Conservation (phyloP, 2,113 vertebrate genomes). For the Tupaia chinensis region DNA sequence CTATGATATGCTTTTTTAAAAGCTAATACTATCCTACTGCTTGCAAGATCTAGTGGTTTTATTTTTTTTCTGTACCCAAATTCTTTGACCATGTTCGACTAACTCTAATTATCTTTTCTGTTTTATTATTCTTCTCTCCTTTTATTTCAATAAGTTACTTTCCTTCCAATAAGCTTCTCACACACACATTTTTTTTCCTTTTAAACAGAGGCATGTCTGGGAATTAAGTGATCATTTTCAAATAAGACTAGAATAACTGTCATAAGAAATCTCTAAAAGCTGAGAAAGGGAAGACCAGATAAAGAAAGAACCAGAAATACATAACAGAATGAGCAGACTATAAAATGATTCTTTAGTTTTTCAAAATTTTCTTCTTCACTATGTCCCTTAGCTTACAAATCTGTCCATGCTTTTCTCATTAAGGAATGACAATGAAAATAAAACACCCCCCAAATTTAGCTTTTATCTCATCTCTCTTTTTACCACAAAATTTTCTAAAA, state of each 20-base stretch:
- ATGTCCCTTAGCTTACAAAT: not conserved
- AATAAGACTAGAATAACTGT: not conserved
- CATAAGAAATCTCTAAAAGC: conserved; percentile 17
- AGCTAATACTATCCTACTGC: not conserved
- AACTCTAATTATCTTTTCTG: not conserved
- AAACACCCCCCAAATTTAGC: not conserved
- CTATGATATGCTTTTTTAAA: conserved; percentile 17
- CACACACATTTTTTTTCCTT: not conserved
- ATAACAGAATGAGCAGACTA: not conserved
- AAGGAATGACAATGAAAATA: conserved; percentile 8
- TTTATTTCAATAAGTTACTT: not conserved
- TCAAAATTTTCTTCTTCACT: not conserved
- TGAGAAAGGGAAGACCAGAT: conserved; percentile 14
- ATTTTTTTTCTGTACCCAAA: not conserved
- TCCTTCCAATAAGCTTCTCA: not conserved
- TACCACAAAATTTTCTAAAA: not conserved
- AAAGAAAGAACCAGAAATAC: conserved; percentile 36
- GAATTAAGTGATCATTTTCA: conserved; percentile 27
- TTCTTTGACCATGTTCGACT: not conserved
- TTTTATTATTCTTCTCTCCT: not conserved
- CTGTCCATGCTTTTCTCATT: not conserved
- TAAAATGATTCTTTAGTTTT: not conserved
- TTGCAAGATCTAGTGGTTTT: not conserved
- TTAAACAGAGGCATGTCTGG: not conserved
- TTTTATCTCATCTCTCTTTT: not conserved